Conservation (phyloP, 2,888 invertebrate species). For the Epicampocera succincta region DNA sequence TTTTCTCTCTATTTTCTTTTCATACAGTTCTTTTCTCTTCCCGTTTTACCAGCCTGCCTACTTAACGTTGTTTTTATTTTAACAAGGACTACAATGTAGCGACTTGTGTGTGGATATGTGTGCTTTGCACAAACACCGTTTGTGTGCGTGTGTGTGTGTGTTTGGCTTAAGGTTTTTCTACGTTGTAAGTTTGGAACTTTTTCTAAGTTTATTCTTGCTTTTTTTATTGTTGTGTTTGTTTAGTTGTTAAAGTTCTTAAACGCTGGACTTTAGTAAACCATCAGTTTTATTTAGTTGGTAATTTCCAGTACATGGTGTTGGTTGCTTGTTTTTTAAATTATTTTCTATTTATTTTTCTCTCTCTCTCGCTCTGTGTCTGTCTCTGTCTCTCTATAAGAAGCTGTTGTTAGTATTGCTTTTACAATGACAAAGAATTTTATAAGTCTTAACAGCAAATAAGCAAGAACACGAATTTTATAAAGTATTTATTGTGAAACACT, state of each 20-base stretch:
- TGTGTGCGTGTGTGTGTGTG: constrained; percentile 9
- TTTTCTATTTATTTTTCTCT: constrained; percentile 4
- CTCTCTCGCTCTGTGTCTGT: no score
- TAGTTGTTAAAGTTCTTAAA: constrained; percentile 49
- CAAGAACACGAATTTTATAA: constrained; percentile 4
- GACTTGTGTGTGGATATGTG: neutral
- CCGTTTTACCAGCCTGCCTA: constrained; percentile 20
- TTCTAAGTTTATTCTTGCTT: constrained; percentile 2
- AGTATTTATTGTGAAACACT: constrained; percentile 10
- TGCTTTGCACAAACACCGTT: neutral
- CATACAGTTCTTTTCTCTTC: constrained; percentile 23
- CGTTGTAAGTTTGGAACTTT: constrained; percentile 5
- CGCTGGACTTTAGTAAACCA: constrained; percentile 61
- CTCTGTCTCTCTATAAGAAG: neutral
- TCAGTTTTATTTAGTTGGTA: constrained; percentile 53
- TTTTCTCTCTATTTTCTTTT: neutral
- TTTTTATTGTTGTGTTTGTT: neutral
- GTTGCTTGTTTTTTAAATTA: constrained; percentile 33
- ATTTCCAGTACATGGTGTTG: constrained; percentile 53
- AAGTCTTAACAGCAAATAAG: neutral
- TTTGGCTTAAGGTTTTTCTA: constrained; percentile 1
- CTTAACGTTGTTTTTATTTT: constrained; percentile 41
- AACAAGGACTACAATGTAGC: constrained; percentile 1
- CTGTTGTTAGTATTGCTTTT: constrained; percentile 13
- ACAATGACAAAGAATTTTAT: neutral